Base-by-base conservation (phyloP, 2,797 vertebrate genomes). In the Poeciliopsis presidionis region DNA sequence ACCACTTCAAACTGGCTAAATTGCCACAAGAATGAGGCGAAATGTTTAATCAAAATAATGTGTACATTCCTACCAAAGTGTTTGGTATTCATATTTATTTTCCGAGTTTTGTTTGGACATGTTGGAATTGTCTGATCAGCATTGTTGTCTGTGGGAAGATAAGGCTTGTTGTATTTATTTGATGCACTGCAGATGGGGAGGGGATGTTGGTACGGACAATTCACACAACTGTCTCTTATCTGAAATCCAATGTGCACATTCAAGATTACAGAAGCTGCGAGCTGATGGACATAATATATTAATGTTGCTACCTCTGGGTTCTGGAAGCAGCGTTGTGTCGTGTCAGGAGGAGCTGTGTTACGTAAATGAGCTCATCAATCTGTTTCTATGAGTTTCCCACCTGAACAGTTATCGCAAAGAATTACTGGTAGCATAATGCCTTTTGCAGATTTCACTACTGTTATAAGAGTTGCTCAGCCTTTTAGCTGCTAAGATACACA, bases 11-110 rank as follows among this genome's bases (percentile, higher is more conserved):
- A 55, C 16, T 39, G 33, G 59, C 33, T 8, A 25, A n/a, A 30
- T 51, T 49, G 6, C 43, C 33, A 49, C 12, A 65, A 49, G 20
- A 63, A 39, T 25, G n/a, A n/a, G 25, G 1, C 9, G 49, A 67
- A 65, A 36, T 75, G 59, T 20, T 39, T 18, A 18, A 67, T 67
- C 47, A 67, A n/a, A 65, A n/a, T 75, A 47, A 39, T 46, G 43
- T 65, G 33, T 39, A 39, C 30, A 1, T 51, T 12, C 45, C 11
- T 67, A 47, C 74, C 30, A 2, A 22, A 25, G 9, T 75, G 74
- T 30, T 46, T 39, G 30, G 30, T 51, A 45, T 70, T 70, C 14
- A 41, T 78, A 57, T 73, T 16, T 49, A 57, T 59, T 33, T 30
- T 9, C 33, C 20, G 25, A 63, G 2, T 46, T 73, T 20, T 63